Evolutionary conservation across 1,140 invertebrate genomes (phyloP), one percentile per base, ranked within the genome.

Genomic region (Agrypnia vestita): DNA sequence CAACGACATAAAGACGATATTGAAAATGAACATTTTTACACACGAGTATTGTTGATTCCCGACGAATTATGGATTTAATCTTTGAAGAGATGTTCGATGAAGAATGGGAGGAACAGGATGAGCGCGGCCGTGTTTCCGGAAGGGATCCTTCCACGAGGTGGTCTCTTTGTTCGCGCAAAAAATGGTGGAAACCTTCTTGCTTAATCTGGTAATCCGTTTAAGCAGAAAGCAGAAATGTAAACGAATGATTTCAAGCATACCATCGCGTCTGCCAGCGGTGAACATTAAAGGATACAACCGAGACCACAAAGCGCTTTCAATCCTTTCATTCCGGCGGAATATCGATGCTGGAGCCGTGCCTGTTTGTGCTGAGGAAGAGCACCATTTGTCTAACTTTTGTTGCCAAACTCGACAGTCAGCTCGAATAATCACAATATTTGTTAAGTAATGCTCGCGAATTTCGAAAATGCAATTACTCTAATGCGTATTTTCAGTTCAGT

Each of bases 161-260:
- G 80, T 80, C 80, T 47, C 53, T 73, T 77, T 81, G 56, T 77
- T 47, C 17, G 62, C 17, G n/a, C 55, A 73, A 74, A 77, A 71
- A 73, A 77, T 76, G 59, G 19, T 25, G 17, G 62, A 56, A 73
- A 62, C 43, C 53, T 78, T 62, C 61, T 55, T 80, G 46, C 80
- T 44, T 81, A 62, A 81, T 69, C 80, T 69, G 55, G n/a, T 81
- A 81, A 81, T 81, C 80, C 80, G 80, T 81, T 81, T 81, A 81
- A 64, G 72, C 80, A 81, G 75, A 81, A 78, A 81, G 76, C 56
- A 53, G 47, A 81, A 78, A 73, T 78, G 80, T 81, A 81, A 81
- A 81, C 76, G 76, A 78, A 78, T 67, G 80, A 75, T 64, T 81
- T 78, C 76, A 76, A 81, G 46, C 76, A 69, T 81, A 35, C 46